Conservation (phyloP, 2,797 vertebrate species). For the Sebastes dallii region DNA sequence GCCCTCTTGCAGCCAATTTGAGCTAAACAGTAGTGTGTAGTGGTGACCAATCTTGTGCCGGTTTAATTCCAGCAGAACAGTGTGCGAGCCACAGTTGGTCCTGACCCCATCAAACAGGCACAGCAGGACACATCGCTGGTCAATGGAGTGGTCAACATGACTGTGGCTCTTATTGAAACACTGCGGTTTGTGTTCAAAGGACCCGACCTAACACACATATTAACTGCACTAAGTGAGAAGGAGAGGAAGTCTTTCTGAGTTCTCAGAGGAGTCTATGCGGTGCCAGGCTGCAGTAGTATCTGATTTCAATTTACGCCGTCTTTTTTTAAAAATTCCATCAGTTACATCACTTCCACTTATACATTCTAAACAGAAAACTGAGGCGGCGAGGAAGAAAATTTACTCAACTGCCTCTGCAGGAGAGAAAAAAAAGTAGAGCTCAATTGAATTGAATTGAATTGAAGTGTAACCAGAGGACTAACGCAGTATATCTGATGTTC, state of each 20-base stretch:
- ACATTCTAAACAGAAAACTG: constrained; percentile 64
- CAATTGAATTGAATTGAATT: constrained; percentile 81
- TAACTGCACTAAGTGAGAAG: constrained; percentile 62
- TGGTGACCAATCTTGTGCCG: constrained; percentile 54
- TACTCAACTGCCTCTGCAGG: constrained; percentile 65
- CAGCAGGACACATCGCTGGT: constrained; percentile 65
- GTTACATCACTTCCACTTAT: constrained; percentile 61
- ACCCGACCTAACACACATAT: constrained; percentile 59
- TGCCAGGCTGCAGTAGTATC: constrained; percentile 12
- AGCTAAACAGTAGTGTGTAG: constrained; percentile 59
- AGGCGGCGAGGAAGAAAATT: constrained; percentile 60
- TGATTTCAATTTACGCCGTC: constrained; percentile 61
- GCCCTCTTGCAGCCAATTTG: constrained; percentile 71
- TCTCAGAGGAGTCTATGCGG: not conserved
- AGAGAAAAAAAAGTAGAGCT: constrained; percentile 55
- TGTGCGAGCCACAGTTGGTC: constrained; percentile 66
- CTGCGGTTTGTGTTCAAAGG: constrained; percentile 53
- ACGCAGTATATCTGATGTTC: constrained; percentile 81
- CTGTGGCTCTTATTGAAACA: constrained; percentile 66
- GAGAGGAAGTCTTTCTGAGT: constrained; percentile 40
- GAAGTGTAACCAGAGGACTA: constrained; percentile 80
- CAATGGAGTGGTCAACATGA: constrained; percentile 70
- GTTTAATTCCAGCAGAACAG: constrained; percentile 69
- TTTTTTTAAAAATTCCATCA: constrained; percentile 59
- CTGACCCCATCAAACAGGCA: constrained; percentile 74